phyloP scores from a whole-genome alignment of 2,113 vertebrate genomes.

The Pelusios castaneus region DNA sequence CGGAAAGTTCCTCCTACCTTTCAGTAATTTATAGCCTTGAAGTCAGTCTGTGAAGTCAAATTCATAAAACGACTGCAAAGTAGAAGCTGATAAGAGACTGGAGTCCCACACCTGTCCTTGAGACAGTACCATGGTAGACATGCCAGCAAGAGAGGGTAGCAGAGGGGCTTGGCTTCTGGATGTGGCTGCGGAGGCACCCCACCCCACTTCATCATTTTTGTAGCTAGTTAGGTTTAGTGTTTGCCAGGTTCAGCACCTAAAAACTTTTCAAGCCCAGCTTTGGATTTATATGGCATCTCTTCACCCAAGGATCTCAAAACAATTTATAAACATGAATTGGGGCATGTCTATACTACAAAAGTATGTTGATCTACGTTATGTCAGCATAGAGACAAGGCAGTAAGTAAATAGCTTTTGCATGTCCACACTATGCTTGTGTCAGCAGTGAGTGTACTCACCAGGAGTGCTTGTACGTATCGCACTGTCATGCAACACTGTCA shows the following conservation, averaged over 20 bases:
- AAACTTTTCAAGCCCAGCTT: neutral
- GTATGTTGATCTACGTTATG: neutral
- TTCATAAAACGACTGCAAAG: neutral
- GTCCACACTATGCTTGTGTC: neutral
- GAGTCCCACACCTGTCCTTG: neutral
- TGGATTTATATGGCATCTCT: neutral
- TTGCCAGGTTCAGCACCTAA: neutral
- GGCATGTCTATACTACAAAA: neutral
- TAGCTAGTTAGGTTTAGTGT: neutral
- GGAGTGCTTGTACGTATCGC: neutral
- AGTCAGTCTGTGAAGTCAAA: neutral
- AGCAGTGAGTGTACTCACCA: neutral
- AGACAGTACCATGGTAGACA: neutral
- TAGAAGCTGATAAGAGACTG: neutral
- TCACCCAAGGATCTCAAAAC: neutral
- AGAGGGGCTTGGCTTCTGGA: neutral
- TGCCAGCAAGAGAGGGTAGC: neutral
- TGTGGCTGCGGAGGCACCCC: neutral
- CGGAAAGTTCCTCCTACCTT: neutral
- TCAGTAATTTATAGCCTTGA: neutral
- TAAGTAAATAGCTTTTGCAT: neutral
- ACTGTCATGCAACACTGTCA: too few species aligned
- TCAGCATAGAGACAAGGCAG: neutral
- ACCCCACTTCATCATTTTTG: fast-evolving
- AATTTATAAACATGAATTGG: neutral